Conservation (phyloP, 2,888 invertebrate species). For the Archips xylosteana region DNA sequence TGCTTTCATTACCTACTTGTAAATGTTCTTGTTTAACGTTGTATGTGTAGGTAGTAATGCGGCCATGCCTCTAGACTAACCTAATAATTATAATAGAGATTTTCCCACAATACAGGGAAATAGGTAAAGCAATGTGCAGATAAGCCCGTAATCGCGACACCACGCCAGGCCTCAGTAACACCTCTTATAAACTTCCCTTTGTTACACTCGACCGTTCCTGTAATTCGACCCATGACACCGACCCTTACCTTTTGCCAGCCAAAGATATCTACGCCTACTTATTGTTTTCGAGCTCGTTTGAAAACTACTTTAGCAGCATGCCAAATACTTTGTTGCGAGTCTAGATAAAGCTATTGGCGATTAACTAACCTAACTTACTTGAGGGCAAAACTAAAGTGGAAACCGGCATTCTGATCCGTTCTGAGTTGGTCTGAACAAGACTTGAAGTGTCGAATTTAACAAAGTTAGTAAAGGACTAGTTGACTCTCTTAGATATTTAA, state of each 20-base stretch:
- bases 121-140: conserved; percentile 43
- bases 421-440: background rate
- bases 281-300: conserved; percentile 48
- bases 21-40: background rate
- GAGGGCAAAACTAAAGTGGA: conserved; percentile 8
- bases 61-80: background rate
- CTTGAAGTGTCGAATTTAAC: background rate
- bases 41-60: background rate
- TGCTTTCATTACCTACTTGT: background rate
- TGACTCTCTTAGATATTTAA: background rate
- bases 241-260: conserved; percentile 38
- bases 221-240: conserved; percentile 50
- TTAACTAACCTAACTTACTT: conserved; percentile 17
- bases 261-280: conserved; percentile 37
- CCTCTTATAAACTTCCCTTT: conserved; percentile 57
- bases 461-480: background rate
- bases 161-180: conserved; percentile 54
- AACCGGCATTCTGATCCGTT: conserved; percentile 7
- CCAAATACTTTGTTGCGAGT: conserved; percentile 31
- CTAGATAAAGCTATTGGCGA: conserved; percentile 25
- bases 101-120: conserved; percentile 25
- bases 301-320: conserved; percentile 42
- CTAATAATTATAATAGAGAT: conserved; percentile 11
- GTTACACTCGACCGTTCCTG: conserved; percentile 51
- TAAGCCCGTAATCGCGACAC: conserved; percentile 56